Evolutionary conservation across 2,113 vertebrate species (phyloP).

Genomic region (Prunella fulvescens): DNA sequence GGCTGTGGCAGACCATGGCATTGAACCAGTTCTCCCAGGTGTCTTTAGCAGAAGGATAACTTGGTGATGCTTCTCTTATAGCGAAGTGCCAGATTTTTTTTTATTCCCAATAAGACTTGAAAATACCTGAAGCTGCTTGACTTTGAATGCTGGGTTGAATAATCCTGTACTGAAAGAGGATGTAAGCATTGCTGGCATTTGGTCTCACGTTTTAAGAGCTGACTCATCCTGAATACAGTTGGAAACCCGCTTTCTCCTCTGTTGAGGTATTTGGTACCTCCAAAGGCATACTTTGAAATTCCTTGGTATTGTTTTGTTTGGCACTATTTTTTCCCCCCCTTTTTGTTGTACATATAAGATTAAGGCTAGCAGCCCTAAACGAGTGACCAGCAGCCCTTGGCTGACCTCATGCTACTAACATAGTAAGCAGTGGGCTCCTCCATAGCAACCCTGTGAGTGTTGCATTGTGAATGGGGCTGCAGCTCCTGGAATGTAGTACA

Average conservation of each 20-base stretch:
- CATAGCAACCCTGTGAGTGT: constrained; percentile 39
- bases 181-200: background rate
- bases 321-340: background rate
- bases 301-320: background rate
- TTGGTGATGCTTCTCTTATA: background rate
- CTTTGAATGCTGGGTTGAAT: background rate
- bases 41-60: background rate
- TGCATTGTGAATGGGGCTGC: background rate
- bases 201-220: background rate
- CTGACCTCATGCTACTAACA: background rate
- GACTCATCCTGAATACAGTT: background rate
- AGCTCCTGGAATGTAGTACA: constrained; percentile 44
- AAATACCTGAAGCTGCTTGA: background rate
- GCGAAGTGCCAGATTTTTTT: background rate
- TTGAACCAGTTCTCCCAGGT: background rate
- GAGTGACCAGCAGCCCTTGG: background rate
- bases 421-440: background rate
- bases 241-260: background rate
- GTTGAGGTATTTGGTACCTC: background rate
- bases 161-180: background rate
- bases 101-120: background rate
- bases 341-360: background rate
- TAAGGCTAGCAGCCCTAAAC: background rate
- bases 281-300: background rate
- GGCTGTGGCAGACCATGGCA: background rate